These are phyloP conservation scores for Drosophila kurseongensis DNA, from an alignment of 1,140 invertebrate species.

Conservation along the genomic window DNA sequence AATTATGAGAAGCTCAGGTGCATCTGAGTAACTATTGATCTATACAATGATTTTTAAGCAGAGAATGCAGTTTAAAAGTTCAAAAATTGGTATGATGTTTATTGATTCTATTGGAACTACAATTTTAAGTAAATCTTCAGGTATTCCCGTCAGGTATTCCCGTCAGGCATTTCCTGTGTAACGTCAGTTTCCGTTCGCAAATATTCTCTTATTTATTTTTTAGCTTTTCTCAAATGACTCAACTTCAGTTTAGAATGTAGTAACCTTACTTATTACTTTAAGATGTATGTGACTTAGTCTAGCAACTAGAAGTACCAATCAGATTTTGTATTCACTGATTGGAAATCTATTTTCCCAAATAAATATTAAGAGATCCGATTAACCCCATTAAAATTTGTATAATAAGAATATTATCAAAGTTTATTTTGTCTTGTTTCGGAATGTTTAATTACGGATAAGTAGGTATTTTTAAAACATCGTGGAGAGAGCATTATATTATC, in stretches of 20 bases:
- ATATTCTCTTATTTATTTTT: conserved; percentile 7
- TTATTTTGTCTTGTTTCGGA: too few species aligned
- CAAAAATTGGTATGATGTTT: not conserved
- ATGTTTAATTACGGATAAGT: too few species aligned
- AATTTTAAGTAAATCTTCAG: not conserved
- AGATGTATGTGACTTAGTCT: not conserved
- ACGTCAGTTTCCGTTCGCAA: not conserved
- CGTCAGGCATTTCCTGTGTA: conserved; percentile 10
- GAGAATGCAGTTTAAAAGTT: not conserved
- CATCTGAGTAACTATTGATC: conserved; percentile 1
- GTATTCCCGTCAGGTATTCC: conserved; percentile 5
- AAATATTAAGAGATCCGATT: not conserved
- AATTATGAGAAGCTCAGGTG: conserved; percentile 28
- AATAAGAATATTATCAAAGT: too few species aligned
- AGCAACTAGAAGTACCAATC: conserved; percentile 10
- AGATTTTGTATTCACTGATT: not conserved
- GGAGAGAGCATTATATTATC: conserved; percentile 31
- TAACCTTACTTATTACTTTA: not conserved
- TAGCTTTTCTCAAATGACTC: conserved; percentile 22
- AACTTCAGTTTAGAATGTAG: conserved; percentile 2
- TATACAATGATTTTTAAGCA: conserved; percentile 4
- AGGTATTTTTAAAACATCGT: not conserved
- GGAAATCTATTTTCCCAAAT: not conserved
- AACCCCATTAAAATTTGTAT: too few species aligned
- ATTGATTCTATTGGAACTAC: not conserved